Evolutionary conservation across 2,113 vertebrate genomes (phyloP).

Genomic region (Hippocampus abdominalis): DNA sequence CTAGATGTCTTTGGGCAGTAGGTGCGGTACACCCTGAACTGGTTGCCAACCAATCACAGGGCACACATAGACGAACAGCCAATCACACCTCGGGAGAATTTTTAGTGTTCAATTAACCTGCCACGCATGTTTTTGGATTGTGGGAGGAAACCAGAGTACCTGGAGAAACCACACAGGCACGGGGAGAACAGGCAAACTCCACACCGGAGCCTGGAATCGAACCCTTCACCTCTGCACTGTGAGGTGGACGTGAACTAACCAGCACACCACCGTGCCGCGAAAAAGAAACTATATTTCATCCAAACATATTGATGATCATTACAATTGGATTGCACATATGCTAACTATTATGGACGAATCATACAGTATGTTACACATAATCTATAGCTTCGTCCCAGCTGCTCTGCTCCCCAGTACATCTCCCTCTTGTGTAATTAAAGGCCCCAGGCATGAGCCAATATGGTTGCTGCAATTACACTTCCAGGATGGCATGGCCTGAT

Average conservation of each 20-base stretch:
- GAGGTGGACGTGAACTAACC: no score
- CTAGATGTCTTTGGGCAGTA: no score
- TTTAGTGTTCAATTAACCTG: no score
- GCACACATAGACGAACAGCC: neutral
- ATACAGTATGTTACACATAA: neutral
- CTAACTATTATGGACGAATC: neutral
- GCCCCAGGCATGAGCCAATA: conserved; percentile 45
- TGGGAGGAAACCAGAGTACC: no score
- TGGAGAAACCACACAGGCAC: no score
- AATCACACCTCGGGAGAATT: neutral
- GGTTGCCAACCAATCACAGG: no score
- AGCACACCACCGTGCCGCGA: no score
- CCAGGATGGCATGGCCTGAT: conserved; percentile 36
- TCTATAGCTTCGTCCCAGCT: conserved; percentile 3
- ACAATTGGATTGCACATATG: neutral
- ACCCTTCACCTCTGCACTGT: no score
- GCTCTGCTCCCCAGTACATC: conserved; percentile 29
- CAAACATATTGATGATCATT: neutral
- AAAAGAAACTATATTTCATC: neutral
- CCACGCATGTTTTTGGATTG: no score
- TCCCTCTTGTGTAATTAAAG: conserved; percentile 58
- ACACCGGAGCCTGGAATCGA: no score
- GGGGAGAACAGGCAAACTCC: no score
- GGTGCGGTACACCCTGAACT: no score
- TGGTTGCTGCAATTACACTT: conserved; percentile 62